Evolutionary conservation across 2,113 vertebrate genomes (phyloP), one percentile per base, ranked within the genome.

Genomic region (Arenaria interpres): DNA sequence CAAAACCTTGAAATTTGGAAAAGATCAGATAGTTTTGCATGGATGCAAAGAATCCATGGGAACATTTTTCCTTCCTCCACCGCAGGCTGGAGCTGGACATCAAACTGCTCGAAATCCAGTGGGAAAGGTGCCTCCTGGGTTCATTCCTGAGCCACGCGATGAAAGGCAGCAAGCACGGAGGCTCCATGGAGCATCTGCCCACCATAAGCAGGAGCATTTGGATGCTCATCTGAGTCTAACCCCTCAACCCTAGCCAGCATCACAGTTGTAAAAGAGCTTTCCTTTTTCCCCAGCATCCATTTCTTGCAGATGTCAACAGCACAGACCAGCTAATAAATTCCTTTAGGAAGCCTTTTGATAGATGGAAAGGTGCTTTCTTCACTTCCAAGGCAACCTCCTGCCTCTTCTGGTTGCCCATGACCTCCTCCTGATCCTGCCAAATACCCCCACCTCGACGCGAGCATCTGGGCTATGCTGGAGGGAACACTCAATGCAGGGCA

Each of bases 141-240:
- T 79, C 51, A 66, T 8, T 54, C 57, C 62, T 50, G 50, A 79
- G 50, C 25, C 0, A 1, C 63, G 33, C 2, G 1, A 14, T 3
- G 6, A 41, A 35, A 75, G 25, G 54, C 37, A 71, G 25, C 0
- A 1, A 72, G 35, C 1, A 0, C 1, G 1, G 28, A 15, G 33
- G 35, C 35, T 73, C 15, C 1, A 0, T 10, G 6, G 2, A 76
- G 20, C 56, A 45, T 64, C 37, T 73, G 33, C 60, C 51, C 30
- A 68, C 54, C 54, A 41, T 25, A 37, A 85, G 68, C 57, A 68
- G 54, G 27, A 78, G 37, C 43, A 59, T 63, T 60, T 69, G 68
- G 67, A 54, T 45, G 19, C 51, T 88, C 62, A 39, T 17, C 53
- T 51, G 25, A 84, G 37, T 51, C 51, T 25, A 67, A 81, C 21